These are phyloP conservation scores for Toxotes chatareus DNA, from an alignment of 2,113 vertebrate genomes.

Conservation along the genomic window DNA sequence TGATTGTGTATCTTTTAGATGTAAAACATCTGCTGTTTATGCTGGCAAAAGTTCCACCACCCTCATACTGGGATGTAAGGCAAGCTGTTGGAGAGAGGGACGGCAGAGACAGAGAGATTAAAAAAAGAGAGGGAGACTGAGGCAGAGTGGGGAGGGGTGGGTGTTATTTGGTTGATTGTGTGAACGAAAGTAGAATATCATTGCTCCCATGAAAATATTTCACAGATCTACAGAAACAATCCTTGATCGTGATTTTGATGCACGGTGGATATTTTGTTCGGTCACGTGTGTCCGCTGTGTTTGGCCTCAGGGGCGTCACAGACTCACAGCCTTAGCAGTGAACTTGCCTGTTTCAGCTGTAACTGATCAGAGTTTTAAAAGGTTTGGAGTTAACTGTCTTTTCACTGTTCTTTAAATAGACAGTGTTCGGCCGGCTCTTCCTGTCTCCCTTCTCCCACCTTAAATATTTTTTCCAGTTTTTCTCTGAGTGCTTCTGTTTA, in stretches of 20 bases:
- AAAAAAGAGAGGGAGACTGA: background rate
- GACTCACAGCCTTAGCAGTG: background rate
- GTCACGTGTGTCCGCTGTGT: background rate
- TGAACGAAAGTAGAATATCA: background rate
- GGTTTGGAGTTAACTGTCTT: no score
- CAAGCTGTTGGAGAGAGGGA: constrained; percentile 1
- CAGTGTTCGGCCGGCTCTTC: no score
- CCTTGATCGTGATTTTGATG: background rate
- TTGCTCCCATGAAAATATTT: background rate
- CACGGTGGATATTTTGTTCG: background rate
- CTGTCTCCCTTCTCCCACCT: background rate
- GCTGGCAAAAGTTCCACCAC: constrained; percentile 31
- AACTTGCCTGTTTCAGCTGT: no score
- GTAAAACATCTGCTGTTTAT: constrained; percentile 71
- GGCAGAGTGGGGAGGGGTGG: background rate
- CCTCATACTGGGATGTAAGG: constrained; percentile 12
- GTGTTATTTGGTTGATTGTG: background rate
- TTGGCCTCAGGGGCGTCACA: background rate
- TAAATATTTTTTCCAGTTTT: background rate
- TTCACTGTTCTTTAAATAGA: no score
- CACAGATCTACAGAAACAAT: background rate
- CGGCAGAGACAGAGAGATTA: background rate
- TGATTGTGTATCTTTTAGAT: constrained; percentile 57
- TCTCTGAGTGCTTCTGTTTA: background rate
- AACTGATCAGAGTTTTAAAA: background rate